phyloP scores from a whole-genome alignment of 2,113 vertebrate species.

The Amazona guildingii region DNA sequence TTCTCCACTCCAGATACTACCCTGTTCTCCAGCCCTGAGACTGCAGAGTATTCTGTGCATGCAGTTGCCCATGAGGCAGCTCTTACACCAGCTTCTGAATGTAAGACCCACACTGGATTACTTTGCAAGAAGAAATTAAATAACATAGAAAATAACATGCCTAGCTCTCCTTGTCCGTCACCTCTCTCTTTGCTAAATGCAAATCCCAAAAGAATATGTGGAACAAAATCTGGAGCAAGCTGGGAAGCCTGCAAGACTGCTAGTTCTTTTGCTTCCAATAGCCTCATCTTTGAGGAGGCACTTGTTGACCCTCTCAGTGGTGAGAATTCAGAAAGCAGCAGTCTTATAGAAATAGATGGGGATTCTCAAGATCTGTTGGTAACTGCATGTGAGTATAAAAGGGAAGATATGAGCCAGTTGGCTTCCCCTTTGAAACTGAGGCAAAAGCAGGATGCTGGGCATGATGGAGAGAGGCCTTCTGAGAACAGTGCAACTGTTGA shows the following conservation, averaged over 20 bases:
- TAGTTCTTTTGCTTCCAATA: constrained; percentile 16
- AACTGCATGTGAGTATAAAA: constrained; percentile 10
- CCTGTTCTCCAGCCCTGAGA: constrained; percentile 75
- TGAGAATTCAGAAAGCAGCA: constrained; percentile 73
- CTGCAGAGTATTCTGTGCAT: constrained; percentile 73
- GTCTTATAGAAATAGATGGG: constrained; percentile 82
- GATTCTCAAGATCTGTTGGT: constrained; percentile 73
- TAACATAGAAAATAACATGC: background rate
- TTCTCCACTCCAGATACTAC: constrained; percentile 49
- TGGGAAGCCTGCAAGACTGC: background rate
- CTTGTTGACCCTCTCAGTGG: constrained; percentile 49
- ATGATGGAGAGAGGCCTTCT: background rate
- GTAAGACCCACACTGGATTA: constrained; percentile 56
- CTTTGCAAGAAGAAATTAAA: constrained; percentile 31
- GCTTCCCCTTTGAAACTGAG: constrained; percentile 64
- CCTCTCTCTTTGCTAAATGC: constrained; percentile 39
- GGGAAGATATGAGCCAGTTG: constrained; percentile 45
- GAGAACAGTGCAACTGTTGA: background rate
- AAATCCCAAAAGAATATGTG: constrained; percentile 23
- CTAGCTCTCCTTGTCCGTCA: constrained; percentile 42
- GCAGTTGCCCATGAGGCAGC: constrained; percentile 77
- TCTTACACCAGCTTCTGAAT: constrained; percentile 68
- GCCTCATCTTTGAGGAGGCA: background rate
- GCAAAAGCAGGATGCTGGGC: background rate
- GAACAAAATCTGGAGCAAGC: constrained; percentile 1